phyloP scores from a whole-genome alignment of 1,140 invertebrate genomes.

The Bombus sibiricus region DNA sequence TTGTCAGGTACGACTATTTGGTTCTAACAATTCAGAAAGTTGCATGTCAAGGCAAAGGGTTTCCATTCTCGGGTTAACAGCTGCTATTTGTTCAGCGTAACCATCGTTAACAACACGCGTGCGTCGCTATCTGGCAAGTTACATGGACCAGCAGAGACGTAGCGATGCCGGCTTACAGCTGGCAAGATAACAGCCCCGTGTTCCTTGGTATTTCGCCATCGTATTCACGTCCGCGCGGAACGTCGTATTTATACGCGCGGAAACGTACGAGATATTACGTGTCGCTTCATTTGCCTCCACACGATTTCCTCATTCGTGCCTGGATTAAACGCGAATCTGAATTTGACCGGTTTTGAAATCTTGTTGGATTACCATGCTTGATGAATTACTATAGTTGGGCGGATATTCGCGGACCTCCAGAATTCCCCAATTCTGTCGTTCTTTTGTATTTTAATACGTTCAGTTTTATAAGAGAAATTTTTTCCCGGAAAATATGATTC shows the following conservation, averaged over 20 bases:
- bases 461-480: background rate
- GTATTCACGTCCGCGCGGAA: background rate
- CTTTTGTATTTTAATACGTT: background rate
- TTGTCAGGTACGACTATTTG: background rate
- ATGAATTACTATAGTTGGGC: too few species aligned
- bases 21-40: background rate
- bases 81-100: constrained; percentile 20
- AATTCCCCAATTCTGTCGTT: background rate
- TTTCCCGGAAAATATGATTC: background rate
- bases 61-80: constrained; percentile 19
- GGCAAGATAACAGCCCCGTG: constrained; percentile 12
- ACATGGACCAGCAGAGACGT: background rate
- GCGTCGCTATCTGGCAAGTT: constrained; percentile 27
- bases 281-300: constrained; percentile 8
- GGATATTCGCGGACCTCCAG: too few species aligned
- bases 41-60: background rate
- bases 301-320: background rate
- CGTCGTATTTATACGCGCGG: constrained; percentile 16
- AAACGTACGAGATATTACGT: constrained; percentile 1
- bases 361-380: background rate
- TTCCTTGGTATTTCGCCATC: constrained; percentile 27
- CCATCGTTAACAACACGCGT: constrained; percentile 14
- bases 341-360: background rate
- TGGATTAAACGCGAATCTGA: background rate
- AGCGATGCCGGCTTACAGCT: background rate